Conservation (phyloP, 2,113 vertebrate species). For the Oryzias celebensis region DNA sequence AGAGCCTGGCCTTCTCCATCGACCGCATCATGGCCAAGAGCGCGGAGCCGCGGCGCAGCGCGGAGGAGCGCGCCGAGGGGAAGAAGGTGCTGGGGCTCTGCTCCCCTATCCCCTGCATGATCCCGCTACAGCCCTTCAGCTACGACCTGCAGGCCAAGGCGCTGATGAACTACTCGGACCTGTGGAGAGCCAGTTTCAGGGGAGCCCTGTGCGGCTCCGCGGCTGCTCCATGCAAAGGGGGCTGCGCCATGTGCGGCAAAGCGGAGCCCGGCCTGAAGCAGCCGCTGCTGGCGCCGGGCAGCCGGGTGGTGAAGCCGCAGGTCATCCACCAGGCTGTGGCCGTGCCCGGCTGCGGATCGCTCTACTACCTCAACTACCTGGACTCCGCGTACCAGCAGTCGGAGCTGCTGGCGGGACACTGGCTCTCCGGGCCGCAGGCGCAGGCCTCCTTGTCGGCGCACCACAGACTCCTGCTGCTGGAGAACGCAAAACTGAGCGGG, state of each 20-base stretch:
- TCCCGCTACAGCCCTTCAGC: constrained; percentile 89
- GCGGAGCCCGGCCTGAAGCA: constrained; percentile 83
- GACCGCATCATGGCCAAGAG: constrained; percentile 98
- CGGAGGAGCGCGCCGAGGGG: constrained; percentile 74
- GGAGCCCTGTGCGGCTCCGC: constrained; percentile 81
- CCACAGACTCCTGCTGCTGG: constrained; percentile 91
- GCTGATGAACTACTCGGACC: constrained; percentile 93
- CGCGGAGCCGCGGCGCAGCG: constrained; percentile 82
- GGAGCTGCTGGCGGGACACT: constrained; percentile 88
- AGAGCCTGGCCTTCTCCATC: constrained; percentile 97
- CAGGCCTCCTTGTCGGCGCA: constrained; percentile 87
- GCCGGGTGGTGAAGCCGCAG: constrained; percentile 93
- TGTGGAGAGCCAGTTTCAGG: constrained; percentile 92
- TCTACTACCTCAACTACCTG: constrained; percentile 98
- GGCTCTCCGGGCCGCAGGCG: constrained; percentile 85
- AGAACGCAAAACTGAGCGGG: constrained; percentile 86
- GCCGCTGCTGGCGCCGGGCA: constrained; percentile 72
- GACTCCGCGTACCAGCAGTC: constrained; percentile 90
- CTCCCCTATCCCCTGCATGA: constrained; percentile 92
- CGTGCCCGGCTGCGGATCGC: constrained; percentile 85
- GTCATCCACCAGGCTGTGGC: constrained; percentile 90
- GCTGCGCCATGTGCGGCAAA: constrained; percentile 89
- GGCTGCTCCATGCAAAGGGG: constrained; percentile 86
- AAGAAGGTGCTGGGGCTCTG: constrained; percentile 87
- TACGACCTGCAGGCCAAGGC: constrained; percentile 93